Conservation (phyloP, 2,888 invertebrate species). For the Dasysyrphus albostriatus region DNA sequence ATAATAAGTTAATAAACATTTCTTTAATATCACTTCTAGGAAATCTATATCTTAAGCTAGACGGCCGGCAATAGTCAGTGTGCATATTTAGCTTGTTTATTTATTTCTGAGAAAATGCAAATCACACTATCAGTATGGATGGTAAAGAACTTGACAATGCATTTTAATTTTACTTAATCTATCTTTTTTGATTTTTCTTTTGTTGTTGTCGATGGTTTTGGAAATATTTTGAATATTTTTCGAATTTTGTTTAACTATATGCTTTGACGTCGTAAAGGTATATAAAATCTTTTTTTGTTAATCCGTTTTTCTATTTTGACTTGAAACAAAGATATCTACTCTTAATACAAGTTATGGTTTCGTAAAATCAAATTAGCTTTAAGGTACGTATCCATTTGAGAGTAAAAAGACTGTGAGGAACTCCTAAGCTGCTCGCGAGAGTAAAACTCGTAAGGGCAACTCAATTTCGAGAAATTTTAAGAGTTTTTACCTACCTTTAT, state of each 20-base stretch:
- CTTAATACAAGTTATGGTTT: too few relatives aligned
- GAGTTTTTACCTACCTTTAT: too few relatives aligned
- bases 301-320: conserved; percentile 16
- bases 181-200: conserved; percentile 7
- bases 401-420: too few relatives aligned
- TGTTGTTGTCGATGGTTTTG: background rate
- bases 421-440: too few relatives aligned
- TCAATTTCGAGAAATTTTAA: too few relatives aligned
- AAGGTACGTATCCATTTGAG: too few relatives aligned
- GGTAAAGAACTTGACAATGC: conserved; percentile 50
- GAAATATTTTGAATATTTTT: conserved; percentile 11
- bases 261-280: background rate
- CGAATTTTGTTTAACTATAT: background rate
- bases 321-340: too few relatives aligned
- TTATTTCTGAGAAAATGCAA: conserved; percentile 26
- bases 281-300: conserved; percentile 2
- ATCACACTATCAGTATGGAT: conserved; percentile 12
- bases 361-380: too few relatives aligned
- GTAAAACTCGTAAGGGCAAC: too few relatives aligned
- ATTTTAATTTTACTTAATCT: conserved; percentile 4
- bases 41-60: conserved; percentile 40
- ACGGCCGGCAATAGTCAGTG: background rate
- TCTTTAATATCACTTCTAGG: conserved; percentile 54
- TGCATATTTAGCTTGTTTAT: background rate
- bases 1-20: conserved; percentile 63